Conservation (phyloP, 2,888 invertebrate species). For the Drosophila koepferae region DNA sequence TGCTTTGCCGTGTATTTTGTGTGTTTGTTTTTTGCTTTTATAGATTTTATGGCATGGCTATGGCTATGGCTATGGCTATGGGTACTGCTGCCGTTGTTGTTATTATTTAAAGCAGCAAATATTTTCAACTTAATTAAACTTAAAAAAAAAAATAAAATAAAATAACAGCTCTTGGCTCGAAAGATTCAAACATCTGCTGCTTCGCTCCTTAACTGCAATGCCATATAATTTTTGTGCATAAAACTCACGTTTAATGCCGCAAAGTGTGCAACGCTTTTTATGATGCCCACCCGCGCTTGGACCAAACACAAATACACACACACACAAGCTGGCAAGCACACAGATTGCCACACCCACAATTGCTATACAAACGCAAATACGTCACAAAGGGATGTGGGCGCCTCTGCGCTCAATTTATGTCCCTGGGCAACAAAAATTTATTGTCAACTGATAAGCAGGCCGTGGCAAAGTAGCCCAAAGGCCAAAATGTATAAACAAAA, state of each 20-base stretch:
- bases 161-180: slow-evolving; percentile 22
- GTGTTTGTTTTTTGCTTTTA: slow-evolving; percentile 64
- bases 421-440: slow-evolving; percentile 78
- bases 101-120: slow-evolving; percentile 76
- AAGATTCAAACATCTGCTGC: slow-evolving; percentile 64
- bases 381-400: slow-evolving; percentile 51
- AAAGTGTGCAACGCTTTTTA: slow-evolving; percentile 72
- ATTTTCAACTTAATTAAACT: slow-evolving; percentile 83
- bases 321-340: slow-evolving; percentile 9
- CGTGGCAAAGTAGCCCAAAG: slow-evolving; percentile 67
- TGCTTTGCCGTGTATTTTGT: slow-evolving; percentile 45
- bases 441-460: slow-evolving; percentile 80
- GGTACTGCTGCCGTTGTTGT: slow-evolving; percentile 47
- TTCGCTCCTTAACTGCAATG: slow-evolving; percentile 68
- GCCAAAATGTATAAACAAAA: slow-evolving; percentile 45
- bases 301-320: slow-evolving; percentile 11
- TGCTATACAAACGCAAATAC: slow-evolving; percentile 46
- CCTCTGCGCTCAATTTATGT: slow-evolving; percentile 72
- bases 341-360: slow-evolving; percentile 7
- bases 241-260: slow-evolving; percentile 78
- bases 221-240: slow-evolving; percentile 73
- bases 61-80: slow-evolving; percentile 8
- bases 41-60: slow-evolving; percentile 68
- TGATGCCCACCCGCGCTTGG: slow-evolving; percentile 15
- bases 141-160: slow-evolving; percentile 45